A percentile compares a stretch with the other conserved stretches of the same genome.
Evolutionary conservation across 2,113 vertebrate species (phyloP).

Genomic region (Tachuris rubrigastra): DNA sequence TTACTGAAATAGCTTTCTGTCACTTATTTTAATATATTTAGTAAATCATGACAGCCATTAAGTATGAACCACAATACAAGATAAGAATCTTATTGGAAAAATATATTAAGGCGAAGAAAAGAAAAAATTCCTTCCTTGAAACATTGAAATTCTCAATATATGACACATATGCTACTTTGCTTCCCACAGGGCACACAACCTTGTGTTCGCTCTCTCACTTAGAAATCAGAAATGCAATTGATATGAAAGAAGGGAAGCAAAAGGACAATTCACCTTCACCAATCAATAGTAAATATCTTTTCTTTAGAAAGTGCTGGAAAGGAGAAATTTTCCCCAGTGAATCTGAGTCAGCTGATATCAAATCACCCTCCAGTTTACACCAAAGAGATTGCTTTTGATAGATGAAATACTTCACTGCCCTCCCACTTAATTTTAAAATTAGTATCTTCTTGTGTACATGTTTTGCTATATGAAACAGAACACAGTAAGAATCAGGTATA

Average conservation of each 20-base stretch:
- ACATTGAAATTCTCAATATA: neutral
- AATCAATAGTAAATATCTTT: neutral
- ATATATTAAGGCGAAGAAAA: neutral
- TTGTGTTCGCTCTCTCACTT: neutral
- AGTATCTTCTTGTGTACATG: rapidly evolving
- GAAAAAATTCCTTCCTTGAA: neutral
- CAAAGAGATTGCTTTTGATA: neutral
- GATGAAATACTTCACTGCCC: neutral
- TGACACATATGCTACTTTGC: neutral
- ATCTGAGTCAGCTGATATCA: neutral
- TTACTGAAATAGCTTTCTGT: neutral
- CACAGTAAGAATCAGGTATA: neutral
- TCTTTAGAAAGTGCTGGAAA: neutral
- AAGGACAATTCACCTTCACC: neutral
- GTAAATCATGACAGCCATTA: neutral
- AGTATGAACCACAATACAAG: neutral
- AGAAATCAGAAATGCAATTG: neutral
- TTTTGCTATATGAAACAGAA: neutral
- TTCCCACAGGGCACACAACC: neutral
- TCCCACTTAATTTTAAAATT: neutral
- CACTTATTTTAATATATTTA: neutral
- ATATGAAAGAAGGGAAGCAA: neutral
- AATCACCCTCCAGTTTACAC: neutral
- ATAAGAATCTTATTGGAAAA: neutral
- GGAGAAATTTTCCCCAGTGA: neutral